phyloP scores from a whole-genome alignment of 2,888 invertebrate genomes.

The Polyommatus iphigenia region DNA sequence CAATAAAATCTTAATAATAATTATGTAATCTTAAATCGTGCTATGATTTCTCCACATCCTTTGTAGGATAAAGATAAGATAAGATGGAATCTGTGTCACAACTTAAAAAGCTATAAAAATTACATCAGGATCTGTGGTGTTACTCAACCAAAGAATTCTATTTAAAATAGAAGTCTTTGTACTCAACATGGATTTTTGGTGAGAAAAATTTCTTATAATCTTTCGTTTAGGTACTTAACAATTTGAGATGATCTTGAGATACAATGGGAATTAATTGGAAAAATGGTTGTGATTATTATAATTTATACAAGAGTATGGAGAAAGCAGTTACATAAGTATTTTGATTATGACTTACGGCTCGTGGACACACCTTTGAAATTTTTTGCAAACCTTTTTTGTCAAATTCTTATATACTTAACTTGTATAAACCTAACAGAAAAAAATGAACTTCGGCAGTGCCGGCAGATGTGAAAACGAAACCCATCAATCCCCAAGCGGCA shows the following conservation, averaged over 20 bases:
- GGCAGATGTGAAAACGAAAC: too few species aligned
- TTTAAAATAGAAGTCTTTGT: too few species aligned
- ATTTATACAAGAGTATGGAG: constrained; percentile 17
- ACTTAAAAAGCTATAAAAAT: constrained; percentile 18
- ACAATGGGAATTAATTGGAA: neutral
- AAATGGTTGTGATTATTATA: constrained; percentile 14
- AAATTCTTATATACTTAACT: neutral
- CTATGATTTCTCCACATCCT: constrained; percentile 2
- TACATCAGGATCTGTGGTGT: neutral
- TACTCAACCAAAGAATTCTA: too few species aligned
- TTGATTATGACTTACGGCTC: constrained; percentile 24
- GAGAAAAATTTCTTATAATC: neutral
- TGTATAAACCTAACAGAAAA: too few species aligned
- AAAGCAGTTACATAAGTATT: constrained; percentile 27
- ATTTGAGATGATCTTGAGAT: neutral
- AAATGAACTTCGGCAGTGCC: too few species aligned
- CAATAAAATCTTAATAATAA: neutral
- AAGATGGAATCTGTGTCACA: constrained; percentile 16
- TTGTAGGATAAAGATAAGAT: neutral
- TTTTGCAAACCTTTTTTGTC: neutral
- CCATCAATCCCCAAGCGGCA: too few species aligned
- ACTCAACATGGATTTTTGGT: neutral
- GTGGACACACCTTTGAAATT: constrained; percentile 6
- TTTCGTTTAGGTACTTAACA: neutral
- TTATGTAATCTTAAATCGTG: constrained; percentile 1